These are phyloP conservation scores for Trichogramma evanescens DNA, from an alignment of 2,888 invertebrate species.

Conservation along the genomic window DNA sequence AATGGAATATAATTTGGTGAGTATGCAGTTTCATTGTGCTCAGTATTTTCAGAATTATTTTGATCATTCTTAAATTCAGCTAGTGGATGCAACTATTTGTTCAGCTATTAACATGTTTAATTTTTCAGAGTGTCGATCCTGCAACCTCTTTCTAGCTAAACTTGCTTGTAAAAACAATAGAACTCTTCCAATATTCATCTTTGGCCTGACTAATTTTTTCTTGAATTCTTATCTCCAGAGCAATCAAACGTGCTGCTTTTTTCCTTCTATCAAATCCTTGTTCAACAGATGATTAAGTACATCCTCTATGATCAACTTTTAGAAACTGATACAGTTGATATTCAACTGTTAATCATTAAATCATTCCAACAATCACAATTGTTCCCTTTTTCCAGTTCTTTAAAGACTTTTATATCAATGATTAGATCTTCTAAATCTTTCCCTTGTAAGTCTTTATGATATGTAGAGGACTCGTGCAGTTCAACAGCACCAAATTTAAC, in stretches of 20 bases:
- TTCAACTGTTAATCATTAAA: constrained; percentile 86
- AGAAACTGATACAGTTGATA: constrained; percentile 84
- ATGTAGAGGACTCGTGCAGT: constrained; percentile 96
- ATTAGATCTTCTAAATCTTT: constrained; percentile 91
- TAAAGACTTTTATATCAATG: constrained; percentile 93
- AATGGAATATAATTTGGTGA: constrained; percentile 66
- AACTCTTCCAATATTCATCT: constrained; percentile 65
- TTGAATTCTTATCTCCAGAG: constrained; percentile 83
- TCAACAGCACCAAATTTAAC: constrained; percentile 87
- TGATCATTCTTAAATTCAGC: constrained; percentile 39
- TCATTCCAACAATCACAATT: constrained; percentile 94
- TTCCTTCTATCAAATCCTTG: constrained; percentile 89
- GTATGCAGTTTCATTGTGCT: constrained; percentile 59
- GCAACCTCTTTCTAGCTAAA: constrained; percentile 84
- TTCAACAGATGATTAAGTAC: constrained; percentile 86
- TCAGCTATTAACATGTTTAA: constrained; percentile 83
- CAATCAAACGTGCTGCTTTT: too few relatives aligned
- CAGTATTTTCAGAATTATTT: constrained; percentile 33
- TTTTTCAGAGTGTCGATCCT: constrained; percentile 93
- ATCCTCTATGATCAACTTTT: constrained; percentile 66
- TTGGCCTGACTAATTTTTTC: constrained; percentile 74
- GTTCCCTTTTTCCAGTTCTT: constrained; percentile 81
- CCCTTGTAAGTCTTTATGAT: constrained; percentile 81
- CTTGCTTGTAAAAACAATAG: constrained; percentile 56
- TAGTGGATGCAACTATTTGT: constrained; percentile 56